These are phyloP conservation scores for Pristiophorus japonicus DNA, from an alignment of 2,113 vertebrate species.

Conservation along the genomic window DNA sequence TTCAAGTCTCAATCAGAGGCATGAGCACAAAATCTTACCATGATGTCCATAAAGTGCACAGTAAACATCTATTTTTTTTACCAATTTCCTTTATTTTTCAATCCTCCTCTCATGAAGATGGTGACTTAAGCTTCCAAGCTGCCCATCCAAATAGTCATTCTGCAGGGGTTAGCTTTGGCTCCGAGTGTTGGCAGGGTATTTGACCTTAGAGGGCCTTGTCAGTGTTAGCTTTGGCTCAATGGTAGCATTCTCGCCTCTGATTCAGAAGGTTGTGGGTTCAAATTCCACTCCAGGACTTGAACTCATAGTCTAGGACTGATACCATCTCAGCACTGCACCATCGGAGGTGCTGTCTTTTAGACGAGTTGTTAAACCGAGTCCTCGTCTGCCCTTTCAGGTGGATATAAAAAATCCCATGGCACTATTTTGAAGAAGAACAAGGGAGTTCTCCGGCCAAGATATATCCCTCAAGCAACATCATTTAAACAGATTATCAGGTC, in stretches of 20 bases:
- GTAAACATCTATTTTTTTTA: background rate
- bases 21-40: background rate
- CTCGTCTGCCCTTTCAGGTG: background rate
- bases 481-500: background rate
- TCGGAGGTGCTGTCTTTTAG: background rate
- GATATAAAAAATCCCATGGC: background rate
- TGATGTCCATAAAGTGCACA: no score
- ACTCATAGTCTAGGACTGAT: background rate
- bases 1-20: background rate
- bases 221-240: background rate
- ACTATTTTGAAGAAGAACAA: background rate
- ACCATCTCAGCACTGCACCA: background rate
- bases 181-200: background rate
- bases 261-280: background rate
- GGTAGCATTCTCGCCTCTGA: background rate
- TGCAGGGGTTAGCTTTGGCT: background rate
- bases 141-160: background rate
- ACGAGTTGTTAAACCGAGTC: background rate
- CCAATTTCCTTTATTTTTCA: background rate
- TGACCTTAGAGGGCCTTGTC: background rate
- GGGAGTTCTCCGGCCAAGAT: background rate
- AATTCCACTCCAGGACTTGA: background rate
- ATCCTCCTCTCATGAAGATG: background rate
- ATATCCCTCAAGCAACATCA: background rate
- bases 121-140: background rate